phyloP scores from a whole-genome alignment of 2,888 invertebrate genomes.

The Phyllotreta cruciferae region DNA sequence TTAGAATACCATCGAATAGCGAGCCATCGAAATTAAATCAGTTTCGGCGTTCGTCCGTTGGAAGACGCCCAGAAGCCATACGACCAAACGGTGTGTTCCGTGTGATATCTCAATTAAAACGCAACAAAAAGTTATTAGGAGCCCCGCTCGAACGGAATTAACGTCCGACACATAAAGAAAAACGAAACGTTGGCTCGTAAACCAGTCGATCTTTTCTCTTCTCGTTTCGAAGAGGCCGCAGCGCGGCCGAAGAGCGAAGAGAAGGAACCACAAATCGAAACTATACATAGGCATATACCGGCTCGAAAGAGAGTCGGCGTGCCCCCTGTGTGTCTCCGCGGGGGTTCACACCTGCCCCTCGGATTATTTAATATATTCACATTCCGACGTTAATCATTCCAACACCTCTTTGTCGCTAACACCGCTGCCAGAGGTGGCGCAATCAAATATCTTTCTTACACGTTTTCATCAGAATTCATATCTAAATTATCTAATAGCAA shows the following conservation, averaged over 20 bases:
- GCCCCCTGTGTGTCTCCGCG: slow-evolving; percentile 49
- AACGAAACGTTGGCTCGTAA: slow-evolving; percentile 26
- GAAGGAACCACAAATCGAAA: slow-evolving; percentile 16
- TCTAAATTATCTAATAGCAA: background rate
- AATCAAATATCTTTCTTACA: background rate
- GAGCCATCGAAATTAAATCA: too few relatives aligned
- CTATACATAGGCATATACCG: slow-evolving; percentile 4
- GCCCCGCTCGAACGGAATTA: slow-evolving; percentile 7
- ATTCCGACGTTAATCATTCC: slow-evolving; percentile 60
- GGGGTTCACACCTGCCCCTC: slow-evolving; percentile 56
- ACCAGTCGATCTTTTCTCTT: slow-evolving; percentile 17
- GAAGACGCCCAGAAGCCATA: background rate
- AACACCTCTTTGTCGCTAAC: slow-evolving; percentile 52
- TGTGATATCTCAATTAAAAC: slow-evolving; percentile 16
- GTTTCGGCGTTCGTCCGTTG: slow-evolving; percentile 1
- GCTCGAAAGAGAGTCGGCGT: slow-evolving; percentile 32
- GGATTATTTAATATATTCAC: slow-evolving; percentile 60
- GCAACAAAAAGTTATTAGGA: slow-evolving; percentile 17
- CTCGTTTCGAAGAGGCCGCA: slow-evolving; percentile 10
- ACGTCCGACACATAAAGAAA: background rate
- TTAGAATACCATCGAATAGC: too few relatives aligned
- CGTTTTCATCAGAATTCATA: background rate
- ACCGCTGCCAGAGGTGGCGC: slow-evolving; percentile 39
- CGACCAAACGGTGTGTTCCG: too few relatives aligned
- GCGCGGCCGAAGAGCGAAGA: background rate